Evolutionary conservation across 2,113 vertebrate genomes (phyloP).

Genomic region (Bombycilla garrulus): DNA sequence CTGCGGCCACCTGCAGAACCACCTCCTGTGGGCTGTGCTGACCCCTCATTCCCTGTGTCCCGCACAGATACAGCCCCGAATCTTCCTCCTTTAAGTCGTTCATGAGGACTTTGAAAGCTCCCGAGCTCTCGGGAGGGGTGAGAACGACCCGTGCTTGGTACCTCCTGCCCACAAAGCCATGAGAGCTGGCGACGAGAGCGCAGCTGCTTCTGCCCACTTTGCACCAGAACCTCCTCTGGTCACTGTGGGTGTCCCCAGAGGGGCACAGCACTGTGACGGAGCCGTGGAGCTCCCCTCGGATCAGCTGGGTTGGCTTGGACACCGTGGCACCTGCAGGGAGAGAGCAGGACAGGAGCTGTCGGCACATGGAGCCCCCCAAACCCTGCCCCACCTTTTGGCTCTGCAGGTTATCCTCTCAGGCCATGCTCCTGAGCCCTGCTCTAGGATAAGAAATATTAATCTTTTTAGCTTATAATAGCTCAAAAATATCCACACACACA

Average conservation of each 20-base stretch:
- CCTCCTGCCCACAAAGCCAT: not conserved
- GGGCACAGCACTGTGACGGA: conserved; percentile 44
- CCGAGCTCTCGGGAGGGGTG: not conserved
- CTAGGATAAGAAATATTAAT: not conserved
- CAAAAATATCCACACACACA: not conserved
- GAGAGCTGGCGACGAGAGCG: not conserved
- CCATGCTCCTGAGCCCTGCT: not conserved
- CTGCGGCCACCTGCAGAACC: conserved; percentile 27
- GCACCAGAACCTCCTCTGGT: conserved; percentile 26
- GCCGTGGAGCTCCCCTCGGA: not conserved
- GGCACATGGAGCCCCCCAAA: not conserved
- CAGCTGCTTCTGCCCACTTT: conserved; percentile 4
- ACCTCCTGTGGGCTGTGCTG: not conserved
- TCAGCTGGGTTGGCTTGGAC: fast-evolving
- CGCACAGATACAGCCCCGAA: conserved; percentile 43
- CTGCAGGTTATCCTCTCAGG: not conserved
- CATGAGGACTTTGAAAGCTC: conserved; percentile 37
- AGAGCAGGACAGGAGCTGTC: not conserved
- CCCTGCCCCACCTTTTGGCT: not conserved
- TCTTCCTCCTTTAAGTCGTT: conserved; percentile 37
- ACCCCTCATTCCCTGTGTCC: not conserved
- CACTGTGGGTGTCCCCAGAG: fast-evolving
- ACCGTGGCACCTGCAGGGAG: not conserved
- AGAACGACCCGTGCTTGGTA: conserved; percentile 4
- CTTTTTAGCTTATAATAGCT: not conserved